These are phyloP conservation scores for Listrodromus nycthemerus DNA, from an alignment of 2,888 invertebrate genomes.

Conservation along the genomic window DNA sequence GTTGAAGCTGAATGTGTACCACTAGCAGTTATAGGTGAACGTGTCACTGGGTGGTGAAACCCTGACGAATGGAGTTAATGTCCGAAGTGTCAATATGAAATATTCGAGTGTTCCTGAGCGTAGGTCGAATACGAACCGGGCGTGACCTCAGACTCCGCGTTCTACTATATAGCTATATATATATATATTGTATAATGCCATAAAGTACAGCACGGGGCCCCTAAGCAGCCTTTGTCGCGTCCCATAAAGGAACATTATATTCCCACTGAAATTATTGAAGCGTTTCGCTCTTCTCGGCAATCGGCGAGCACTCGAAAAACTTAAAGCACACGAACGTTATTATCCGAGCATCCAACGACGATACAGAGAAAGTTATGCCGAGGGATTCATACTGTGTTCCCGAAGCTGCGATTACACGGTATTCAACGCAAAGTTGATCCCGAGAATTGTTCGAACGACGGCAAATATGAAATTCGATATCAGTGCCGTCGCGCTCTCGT, in stretches of 20 bases:
- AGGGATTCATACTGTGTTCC: background rate
- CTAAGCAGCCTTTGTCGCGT: slow-evolving; percentile 68
- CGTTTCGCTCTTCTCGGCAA: slow-evolving; percentile 60
- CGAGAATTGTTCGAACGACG: slow-evolving; percentile 17
- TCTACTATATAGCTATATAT: slow-evolving; percentile 16
- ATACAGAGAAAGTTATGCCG: slow-evolving; percentile 5
- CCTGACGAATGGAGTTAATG: slow-evolving; percentile 81
- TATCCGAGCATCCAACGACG: slow-evolving; percentile 29
- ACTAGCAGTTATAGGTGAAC: slow-evolving; percentile 50
- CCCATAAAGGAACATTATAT: slow-evolving; percentile 70
- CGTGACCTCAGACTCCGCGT: slow-evolving; percentile 72
- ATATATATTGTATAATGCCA: slow-evolving; percentile 14
- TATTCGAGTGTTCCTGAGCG: slow-evolving; percentile 75
- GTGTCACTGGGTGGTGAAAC: slow-evolving; percentile 70
- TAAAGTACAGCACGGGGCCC: slow-evolving; percentile 42
- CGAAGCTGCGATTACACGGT: slow-evolving; percentile 41
- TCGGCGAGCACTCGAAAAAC: slow-evolving; percentile 62
- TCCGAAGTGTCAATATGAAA: slow-evolving; percentile 81
- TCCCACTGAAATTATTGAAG: slow-evolving; percentile 72
- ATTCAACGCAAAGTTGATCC: slow-evolving; percentile 52
- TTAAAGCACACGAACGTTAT: slow-evolving; percentile 51
- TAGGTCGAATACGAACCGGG: slow-evolving; percentile 71
- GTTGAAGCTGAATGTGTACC: slow-evolving; percentile 6
- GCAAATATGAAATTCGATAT: slow-evolving; percentile 46
- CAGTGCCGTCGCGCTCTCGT: background rate